Percentiles rank a stretch among this genome's conserved stretches.
Evolutionary conservation across 2,797 vertebrate genomes (phyloP).

Genomic region (Propithecus perrieri): DNA sequence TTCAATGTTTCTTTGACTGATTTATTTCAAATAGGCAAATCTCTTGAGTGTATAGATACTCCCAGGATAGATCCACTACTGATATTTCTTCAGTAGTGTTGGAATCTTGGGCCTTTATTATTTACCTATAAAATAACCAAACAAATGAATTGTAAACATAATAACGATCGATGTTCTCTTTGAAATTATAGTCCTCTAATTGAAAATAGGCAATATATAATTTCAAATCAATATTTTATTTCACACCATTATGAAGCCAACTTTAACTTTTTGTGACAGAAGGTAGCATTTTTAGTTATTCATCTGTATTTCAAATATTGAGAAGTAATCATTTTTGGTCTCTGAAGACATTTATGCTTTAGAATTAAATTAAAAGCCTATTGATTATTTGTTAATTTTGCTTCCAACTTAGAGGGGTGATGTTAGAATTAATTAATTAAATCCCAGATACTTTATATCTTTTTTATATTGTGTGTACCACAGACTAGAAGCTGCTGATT

Average conservation of each 20-base stretch:
- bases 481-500: not conserved
- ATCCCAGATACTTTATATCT: not conserved
- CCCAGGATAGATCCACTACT: not conserved
- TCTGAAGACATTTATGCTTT: not conserved
- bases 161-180: not conserved
- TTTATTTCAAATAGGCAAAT: slow-evolving; percentile 1
- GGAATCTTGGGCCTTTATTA: not conserved
- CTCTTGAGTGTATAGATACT: not conserved
- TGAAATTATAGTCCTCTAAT: not conserved
- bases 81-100: not conserved
- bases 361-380: not conserved
- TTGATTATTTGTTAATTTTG: slow-evolving; percentile 26
- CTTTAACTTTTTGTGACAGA: not conserved
- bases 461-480: not conserved
- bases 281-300: not conserved
- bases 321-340: not conserved
- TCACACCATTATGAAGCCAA: not conserved
- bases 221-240: not conserved
- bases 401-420: not conserved
- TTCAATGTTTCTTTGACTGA: not conserved
- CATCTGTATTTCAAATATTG: not conserved
- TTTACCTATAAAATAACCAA: not conserved
- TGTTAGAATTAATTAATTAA: not conserved
- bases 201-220: slow-evolving; percentile 6
- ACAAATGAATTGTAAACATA: not conserved